Percentiles rank a stretch among this genome's conserved stretches.
Conservation (phyloP, 1,140 invertebrate species). For the Drosophila chauvacae region DNA sequence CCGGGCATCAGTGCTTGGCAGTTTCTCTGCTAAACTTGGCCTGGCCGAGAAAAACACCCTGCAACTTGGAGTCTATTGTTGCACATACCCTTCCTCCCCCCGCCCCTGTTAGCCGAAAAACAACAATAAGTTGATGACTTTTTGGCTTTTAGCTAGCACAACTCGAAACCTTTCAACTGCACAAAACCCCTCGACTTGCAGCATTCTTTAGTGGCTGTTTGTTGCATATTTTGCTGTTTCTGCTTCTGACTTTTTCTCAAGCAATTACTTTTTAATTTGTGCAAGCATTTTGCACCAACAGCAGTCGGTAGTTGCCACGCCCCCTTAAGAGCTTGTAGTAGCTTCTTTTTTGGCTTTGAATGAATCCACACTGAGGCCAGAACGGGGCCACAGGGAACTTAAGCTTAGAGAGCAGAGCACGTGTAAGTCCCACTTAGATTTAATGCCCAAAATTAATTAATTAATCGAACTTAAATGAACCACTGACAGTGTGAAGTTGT, state of each 20-base stretch:
- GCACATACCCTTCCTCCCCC: neutral
- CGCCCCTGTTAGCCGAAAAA: conserved; percentile 19
- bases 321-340: neutral
- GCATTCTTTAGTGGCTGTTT: conserved; percentile 33
- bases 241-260: conserved; percentile 62
- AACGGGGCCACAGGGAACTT: neutral
- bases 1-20: conserved; percentile 14
- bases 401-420: neutral
- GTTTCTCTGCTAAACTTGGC: conserved; percentile 3
- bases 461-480: neutral
- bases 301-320: conserved; percentile 4
- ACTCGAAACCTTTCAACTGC: conserved; percentile 56
- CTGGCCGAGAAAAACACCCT: conserved; percentile 2
- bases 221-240: conserved; percentile 50
- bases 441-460: neutral
- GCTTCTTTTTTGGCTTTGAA: conserved; percentile 44
- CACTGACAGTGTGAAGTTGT: conserved; percentile 1
- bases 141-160: conserved; percentile 53
- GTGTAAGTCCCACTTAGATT: neutral
- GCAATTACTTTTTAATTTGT: conserved; percentile 68
- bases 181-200: conserved; percentile 9
- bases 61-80: conserved; percentile 21
- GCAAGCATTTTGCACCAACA: conserved; percentile 52
- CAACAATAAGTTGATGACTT: conserved; percentile 54
- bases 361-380: neutral